Evolutionary conservation across 2,113 vertebrate species (phyloP).

Genomic region (Labrus mixtus): DNA sequence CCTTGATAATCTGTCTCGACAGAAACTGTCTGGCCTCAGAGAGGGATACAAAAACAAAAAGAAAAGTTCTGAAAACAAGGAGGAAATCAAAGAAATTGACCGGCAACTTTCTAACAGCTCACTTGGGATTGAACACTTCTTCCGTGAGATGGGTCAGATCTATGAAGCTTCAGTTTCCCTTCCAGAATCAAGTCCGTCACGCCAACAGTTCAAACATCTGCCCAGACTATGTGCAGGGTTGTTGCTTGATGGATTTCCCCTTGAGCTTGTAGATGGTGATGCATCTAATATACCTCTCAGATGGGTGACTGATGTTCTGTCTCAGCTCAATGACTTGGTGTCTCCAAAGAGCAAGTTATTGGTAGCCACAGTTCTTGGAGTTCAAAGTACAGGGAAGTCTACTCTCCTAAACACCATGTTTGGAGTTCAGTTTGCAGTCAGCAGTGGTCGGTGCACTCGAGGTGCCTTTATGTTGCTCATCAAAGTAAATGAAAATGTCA

Average conservation of each 20-base stretch:
- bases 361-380: conserved; percentile 84
- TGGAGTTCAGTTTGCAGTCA: conserved; percentile 87
- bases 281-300: conserved; percentile 83
- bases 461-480: conserved; percentile 84
- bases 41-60: conserved; percentile 67
- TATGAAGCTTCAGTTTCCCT: conserved; percentile 81
- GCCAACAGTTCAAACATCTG: conserved; percentile 62
- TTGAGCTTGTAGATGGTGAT: conserved; percentile 87
- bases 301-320: conserved; percentile 84
- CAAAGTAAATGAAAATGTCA: conserved; percentile 64
- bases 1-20: conserved; percentile 62
- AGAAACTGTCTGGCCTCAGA: conserved; percentile 50
- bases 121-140: conserved; percentile 85
- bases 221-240: conserved; percentile 77
- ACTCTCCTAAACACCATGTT: conserved; percentile 91
- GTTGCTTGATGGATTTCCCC: conserved; percentile 82
- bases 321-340: conserved; percentile 66
- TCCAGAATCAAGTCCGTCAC: neutral
- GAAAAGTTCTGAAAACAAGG: conserved; percentile 53
- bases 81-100: conserved; percentile 69
- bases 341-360: conserved; percentile 73
- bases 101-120: conserved; percentile 75
- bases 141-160: conserved; percentile 87
- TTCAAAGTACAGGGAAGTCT: conserved; percentile 88
- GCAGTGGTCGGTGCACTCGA: conserved; percentile 82